Evolutionary conservation across 2,113 vertebrate genomes (phyloP), one percentile per base, ranked within the genome.

Genomic region (Caranx ignobilis): DNA sequence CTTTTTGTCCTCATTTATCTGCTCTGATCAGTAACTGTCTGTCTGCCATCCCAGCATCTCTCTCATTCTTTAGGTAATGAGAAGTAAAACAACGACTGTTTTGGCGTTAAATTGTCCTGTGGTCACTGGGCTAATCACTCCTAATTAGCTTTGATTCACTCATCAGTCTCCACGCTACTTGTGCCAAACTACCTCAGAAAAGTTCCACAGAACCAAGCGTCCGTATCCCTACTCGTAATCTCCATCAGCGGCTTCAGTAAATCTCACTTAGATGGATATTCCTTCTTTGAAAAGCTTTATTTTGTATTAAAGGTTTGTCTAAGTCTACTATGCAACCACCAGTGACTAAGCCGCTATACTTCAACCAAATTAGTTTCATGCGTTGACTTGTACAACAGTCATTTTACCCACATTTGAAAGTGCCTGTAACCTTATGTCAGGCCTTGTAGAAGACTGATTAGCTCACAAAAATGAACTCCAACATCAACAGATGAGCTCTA

Each of bases 111-210:
- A 63, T 60, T 69, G 32, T 55, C 41, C 67, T 62, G 4, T 52
- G 72, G 55, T 82, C 21, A 31, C 57, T 61, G 54, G 12, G 59
- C 54, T 52, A 48, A 80, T 80, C 31, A 45, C 63, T 63, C 60
- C 32, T 68, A 62, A 73, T 78, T 71, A 77, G 34, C 57, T 66
- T 66, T 47, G n/a, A 76, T 73, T 13, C 39, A 47, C 62, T 18
- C 12, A 65, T 32, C 12, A 11, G 21, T 55, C 39, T 75, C 72
- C 4, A 32, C 34, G 18, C 6, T 6, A 63, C 18, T 16, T 16
- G 34, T 67, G 26, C 69, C 35, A 72, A 57, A 9, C 31, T 21
- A 37, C 62, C 31, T 77, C 2, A 47, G 59, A 57, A 39, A 66
- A 43, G n/a, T 63, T 66, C 62, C 11, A 19, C 50, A 35, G 1